These are phyloP conservation scores for Athene cunicularia DNA, from an alignment of 2,113 vertebrate species.

Conservation along the genomic window DNA sequence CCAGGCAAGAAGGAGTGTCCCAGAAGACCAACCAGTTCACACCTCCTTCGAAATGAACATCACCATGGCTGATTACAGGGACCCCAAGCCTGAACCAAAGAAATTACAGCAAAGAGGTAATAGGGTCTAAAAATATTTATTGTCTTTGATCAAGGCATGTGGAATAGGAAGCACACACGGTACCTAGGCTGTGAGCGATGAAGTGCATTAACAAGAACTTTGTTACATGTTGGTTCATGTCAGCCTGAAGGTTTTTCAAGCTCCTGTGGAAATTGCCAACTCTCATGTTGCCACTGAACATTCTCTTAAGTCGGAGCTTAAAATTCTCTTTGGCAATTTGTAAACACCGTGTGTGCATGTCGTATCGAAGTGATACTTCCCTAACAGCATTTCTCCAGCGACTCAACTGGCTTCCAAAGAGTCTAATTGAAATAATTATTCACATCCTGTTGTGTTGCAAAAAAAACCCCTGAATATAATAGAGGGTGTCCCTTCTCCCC, in stretches of 20 bases:
- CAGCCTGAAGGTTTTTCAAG: background rate
- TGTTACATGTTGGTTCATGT: background rate
- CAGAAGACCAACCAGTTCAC: background rate
- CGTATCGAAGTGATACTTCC: background rate
- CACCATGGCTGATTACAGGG: background rate
- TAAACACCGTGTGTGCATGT: rapidly evolving
- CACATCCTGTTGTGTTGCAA: background rate
- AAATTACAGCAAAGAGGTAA: background rate
- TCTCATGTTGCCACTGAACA: background rate
- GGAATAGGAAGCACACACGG: background rate
- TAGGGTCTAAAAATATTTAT: background rate
- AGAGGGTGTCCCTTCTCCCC: background rate
- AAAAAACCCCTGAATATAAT: background rate
- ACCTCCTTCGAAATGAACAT: background rate
- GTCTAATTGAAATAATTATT: background rate
- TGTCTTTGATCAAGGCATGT: background rate
- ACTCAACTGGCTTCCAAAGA: background rate
- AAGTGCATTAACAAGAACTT: background rate
- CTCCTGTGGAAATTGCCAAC: background rate
- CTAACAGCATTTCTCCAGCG: background rate
- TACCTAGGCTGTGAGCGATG: background rate
- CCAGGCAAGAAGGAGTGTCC: background rate
- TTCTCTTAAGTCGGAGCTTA: background rate
- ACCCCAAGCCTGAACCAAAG: background rate
- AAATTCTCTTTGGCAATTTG: background rate